phyloP scores from a whole-genome alignment of 2,113 vertebrate genomes.

The Bostrychus sinensis region DNA sequence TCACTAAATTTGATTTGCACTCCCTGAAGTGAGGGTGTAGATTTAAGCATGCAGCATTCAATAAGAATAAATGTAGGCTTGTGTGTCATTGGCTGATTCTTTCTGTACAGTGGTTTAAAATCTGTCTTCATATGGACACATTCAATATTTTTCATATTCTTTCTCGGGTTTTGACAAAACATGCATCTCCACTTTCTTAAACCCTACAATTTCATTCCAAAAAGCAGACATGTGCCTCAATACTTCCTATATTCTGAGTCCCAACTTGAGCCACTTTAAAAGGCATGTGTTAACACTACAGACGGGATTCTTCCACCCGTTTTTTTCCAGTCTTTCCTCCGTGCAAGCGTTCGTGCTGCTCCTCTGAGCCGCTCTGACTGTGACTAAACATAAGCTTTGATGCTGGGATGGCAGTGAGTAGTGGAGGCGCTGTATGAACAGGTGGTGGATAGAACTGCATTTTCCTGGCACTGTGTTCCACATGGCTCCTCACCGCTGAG shows the following conservation, averaged over 20 bases:
- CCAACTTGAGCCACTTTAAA: slow-evolving; percentile 5
- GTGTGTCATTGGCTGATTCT: too few species aligned
- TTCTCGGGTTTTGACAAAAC: too few species aligned
- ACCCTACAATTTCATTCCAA: neutral
- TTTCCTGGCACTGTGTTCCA: slow-evolving; percentile 33
- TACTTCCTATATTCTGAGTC: slow-evolving; percentile 3
- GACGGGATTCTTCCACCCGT: neutral
- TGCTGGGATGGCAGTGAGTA: slow-evolving; percentile 25
- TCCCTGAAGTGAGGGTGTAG: too few species aligned
- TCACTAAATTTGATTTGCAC: too few species aligned
- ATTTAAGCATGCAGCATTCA: too few species aligned
- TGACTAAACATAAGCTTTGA: slow-evolving; percentile 30
- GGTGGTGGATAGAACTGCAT: slow-evolving; percentile 44
- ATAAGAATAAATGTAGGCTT: too few species aligned
- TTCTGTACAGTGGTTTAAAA: too few species aligned
- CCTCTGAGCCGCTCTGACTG: slow-evolving; percentile 25
- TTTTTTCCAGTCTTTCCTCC: neutral
- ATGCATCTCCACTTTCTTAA: neutral
- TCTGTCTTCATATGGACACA: neutral
- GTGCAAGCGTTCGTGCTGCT: slow-evolving; percentile 7
- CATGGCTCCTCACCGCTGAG: slow-evolving; percentile 27
- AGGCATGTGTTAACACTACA: neutral
- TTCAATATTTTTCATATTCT: neutral
- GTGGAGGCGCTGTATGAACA: slow-evolving; percentile 41
- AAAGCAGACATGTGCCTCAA: neutral